phyloP scores from a whole-genome alignment of 2,888 invertebrate genomes.

The Diaprepes abbreviatus region DNA sequence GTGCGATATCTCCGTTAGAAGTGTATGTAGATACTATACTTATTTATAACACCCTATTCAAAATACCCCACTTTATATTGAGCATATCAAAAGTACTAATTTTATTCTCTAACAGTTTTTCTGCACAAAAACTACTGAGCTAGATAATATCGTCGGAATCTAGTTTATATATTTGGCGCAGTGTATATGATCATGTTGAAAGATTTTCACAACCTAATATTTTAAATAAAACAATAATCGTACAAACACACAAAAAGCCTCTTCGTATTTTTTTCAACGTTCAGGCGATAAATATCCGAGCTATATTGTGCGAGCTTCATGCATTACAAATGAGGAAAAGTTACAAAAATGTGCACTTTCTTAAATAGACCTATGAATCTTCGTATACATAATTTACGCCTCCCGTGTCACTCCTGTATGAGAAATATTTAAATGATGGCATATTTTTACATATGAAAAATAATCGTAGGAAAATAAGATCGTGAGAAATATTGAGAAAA shows the following conservation, averaged over 20 bases:
- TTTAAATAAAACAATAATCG: conserved; percentile 14
- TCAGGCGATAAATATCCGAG: conserved; percentile 31
- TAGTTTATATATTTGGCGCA: no score
- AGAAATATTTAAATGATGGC: conserved; percentile 16
- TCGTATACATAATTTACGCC: conserved; percentile 43
- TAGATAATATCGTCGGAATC: no score
- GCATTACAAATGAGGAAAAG: conserved; percentile 48
- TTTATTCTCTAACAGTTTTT: no score
- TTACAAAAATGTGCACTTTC: conserved; percentile 50
- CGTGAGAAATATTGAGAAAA: neutral
- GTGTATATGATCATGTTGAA: no score
- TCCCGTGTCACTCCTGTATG: conserved; percentile 3
- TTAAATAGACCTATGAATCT: conserved; percentile 48
- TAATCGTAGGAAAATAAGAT: neutral
- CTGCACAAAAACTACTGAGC: no score
- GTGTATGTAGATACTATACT: no score
- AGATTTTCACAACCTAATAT: conserved; percentile 20
- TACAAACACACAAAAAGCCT: conserved; percentile 19
- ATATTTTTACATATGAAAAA: conserved; percentile 13
- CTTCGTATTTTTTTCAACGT: conserved; percentile 31
- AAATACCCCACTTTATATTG: no score
- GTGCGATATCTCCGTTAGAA: no score
- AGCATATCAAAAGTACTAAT: no score
- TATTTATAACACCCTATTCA: no score
- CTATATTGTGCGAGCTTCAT: conserved; percentile 43